Evolutionary conservation across 2,888 invertebrate species (phyloP).

Genomic region (Candidula unifasciata): DNA sequence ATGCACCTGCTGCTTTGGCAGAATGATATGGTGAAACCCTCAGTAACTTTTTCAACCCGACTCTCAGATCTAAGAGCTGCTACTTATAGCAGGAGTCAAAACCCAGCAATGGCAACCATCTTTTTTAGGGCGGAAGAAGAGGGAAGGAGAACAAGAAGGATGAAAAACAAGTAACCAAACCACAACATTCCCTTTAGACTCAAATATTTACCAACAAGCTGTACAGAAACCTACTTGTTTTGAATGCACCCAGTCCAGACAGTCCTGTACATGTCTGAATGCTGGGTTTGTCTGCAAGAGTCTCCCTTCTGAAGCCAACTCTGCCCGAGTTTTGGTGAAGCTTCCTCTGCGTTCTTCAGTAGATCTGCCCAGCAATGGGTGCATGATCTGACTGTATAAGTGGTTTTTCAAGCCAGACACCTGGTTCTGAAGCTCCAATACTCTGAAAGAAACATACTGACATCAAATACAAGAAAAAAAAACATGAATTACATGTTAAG

Average conservation of each 20-base stretch:
- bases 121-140: too few species aligned
- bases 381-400: constrained; percentile 91
- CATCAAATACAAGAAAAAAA: background rate
- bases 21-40: too few species aligned
- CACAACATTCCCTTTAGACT: too few species aligned
- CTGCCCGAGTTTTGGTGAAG: constrained; percentile 88
- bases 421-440: constrained; percentile 82
- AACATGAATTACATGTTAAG: too few species aligned
- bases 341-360: constrained; percentile 81
- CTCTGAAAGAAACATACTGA: constrained; percentile 67
- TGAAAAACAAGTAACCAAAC: too few species aligned
- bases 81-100: too few species aligned
- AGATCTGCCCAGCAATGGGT: constrained; percentile 80
- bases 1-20: too few species aligned
- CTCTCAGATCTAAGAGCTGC: too few species aligned
- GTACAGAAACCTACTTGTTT: constrained; percentile 82
- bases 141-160: too few species aligned
- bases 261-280: constrained; percentile 94
- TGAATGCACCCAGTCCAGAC: constrained; percentile 95
- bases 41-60: too few species aligned
- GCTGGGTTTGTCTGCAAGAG: constrained; percentile 95
- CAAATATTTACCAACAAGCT: background rate
- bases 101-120: too few species aligned
- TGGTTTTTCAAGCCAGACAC: constrained; percentile 91
- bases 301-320: constrained; percentile 88